phyloP scores from a whole-genome alignment of 2,888 invertebrate genomes.

The Caenorhabditis sp. region DNA sequence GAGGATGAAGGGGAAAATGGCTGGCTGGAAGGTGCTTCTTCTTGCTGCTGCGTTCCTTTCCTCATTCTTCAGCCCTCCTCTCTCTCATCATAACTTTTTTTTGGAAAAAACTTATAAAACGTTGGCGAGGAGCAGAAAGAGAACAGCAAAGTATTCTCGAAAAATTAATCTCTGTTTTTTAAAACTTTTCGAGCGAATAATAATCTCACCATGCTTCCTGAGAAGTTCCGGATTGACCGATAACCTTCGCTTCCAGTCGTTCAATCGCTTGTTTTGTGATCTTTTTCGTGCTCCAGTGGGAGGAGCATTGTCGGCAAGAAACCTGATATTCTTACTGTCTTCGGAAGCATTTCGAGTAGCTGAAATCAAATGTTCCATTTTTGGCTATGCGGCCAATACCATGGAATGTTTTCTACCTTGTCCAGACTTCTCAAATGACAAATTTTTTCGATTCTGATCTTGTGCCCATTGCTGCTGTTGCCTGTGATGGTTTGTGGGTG shows the following conservation, averaged over 20 bases:
- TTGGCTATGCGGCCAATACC: too few species aligned
- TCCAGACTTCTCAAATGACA: conserved; percentile 52
- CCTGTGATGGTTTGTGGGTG: background rate
- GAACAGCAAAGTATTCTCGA: background rate
- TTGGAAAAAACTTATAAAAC: conserved; percentile 29
- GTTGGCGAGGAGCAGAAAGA: background rate
- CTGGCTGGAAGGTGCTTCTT: conserved; percentile 11
- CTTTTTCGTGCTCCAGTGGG: conserved; percentile 27
- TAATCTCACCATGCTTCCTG: conserved; percentile 18
- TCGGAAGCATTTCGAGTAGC: conserved; percentile 65
- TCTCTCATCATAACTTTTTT: conserved; percentile 34
- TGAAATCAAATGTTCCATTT: conserved; percentile 7
- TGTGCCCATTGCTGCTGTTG: conserved; percentile 43
- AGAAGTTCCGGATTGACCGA: conserved; percentile 59
- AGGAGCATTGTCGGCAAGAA: conserved; percentile 43
- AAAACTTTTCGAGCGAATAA: too few species aligned
- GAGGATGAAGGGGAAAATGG: conserved; percentile 14
- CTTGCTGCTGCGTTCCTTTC: conserved; percentile 12
- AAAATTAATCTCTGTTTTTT: conserved; percentile 1
- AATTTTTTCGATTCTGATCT: conserved; percentile 51
- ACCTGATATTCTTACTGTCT: conserved; percentile 67
- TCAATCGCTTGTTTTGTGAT: conserved; percentile 25
- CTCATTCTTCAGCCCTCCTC: background rate
- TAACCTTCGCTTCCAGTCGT: conserved; percentile 56
- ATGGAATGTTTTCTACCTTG: conserved; percentile 12